Evolutionary conservation across 1,140 invertebrate species (phyloP).

Genomic region (Drosophila novamexicana): DNA sequence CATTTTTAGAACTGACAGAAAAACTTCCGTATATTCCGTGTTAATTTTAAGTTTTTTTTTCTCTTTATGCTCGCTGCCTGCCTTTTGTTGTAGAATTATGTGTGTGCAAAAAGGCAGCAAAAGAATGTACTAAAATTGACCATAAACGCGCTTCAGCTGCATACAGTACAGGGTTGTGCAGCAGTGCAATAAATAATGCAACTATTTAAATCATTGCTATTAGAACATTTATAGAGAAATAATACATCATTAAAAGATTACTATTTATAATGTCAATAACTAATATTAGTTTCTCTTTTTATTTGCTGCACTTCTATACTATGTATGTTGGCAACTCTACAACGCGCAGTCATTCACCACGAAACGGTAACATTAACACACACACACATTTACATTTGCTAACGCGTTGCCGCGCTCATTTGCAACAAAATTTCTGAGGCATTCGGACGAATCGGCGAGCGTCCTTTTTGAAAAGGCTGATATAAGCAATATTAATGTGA

Average conservation of each 20-base stretch:
- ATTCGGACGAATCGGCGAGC: slow-evolving; percentile 29
- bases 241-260: not conserved
- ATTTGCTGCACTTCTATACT: not conserved
- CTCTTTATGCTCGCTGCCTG: slow-evolving; percentile 41
- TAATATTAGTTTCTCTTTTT: not conserved
- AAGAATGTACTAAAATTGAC: slow-evolving; percentile 30
- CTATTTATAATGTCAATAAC: not conserved
- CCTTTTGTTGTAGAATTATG: slow-evolving; percentile 61
- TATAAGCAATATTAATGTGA: slow-evolving; percentile 29
- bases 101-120: slow-evolving; percentile 48
- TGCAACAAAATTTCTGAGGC: slow-evolving; percentile 42
- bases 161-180: not conserved
- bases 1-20: slow-evolving; percentile 64
- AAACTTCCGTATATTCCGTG: slow-evolving; percentile 49
- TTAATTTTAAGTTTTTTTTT: slow-evolving; percentile 46
- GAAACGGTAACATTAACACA: slow-evolving; percentile 16
- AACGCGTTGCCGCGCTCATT: slow-evolving; percentile 51
- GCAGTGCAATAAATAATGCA: not conserved
- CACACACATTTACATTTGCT: slow-evolving; percentile 3
- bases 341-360: slow-evolving; percentile 19
- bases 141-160: slow-evolving; percentile 23
- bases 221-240: not conserved
- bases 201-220: not conserved
- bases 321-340: slow-evolving; percentile 1
- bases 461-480: slow-evolving; percentile 26